Evolutionary conservation across 1,140 invertebrate species (phyloP).

Genomic region (Coelopa frigida): DNA sequence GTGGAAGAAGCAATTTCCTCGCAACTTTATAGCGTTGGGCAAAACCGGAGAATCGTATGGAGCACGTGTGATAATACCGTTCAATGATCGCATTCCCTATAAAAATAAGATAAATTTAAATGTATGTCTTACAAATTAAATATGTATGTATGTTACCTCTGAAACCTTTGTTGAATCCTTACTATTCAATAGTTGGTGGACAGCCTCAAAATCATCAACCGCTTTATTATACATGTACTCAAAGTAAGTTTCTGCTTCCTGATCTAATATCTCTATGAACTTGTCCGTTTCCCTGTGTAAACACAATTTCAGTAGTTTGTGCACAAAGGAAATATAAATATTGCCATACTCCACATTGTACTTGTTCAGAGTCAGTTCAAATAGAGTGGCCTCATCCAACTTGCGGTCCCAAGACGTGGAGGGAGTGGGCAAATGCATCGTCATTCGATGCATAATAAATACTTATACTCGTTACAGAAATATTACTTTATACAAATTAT

Average conservation of each 20-base stretch:
- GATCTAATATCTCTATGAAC: constrained; percentile 5
- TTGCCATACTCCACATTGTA: constrained; percentile 7
- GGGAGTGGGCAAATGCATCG: not conserved
- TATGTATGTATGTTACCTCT: too few species aligned
- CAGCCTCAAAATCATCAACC: not conserved
- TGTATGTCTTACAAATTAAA: too few species aligned
- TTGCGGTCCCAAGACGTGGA: constrained; percentile 3
- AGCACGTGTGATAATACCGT: constrained; percentile 6
- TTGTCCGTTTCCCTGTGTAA: constrained; percentile 7
- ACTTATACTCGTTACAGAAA: too few species aligned
- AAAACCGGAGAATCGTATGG: not conserved
- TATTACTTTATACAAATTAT: too few species aligned
- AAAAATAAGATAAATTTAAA: not conserved
- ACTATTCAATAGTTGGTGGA: not conserved
- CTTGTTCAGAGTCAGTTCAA: constrained; percentile 7
- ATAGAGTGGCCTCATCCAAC: not conserved
- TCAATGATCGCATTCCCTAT: not conserved
- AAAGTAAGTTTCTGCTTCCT: not conserved
- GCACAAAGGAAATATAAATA: not conserved
- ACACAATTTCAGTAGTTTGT: too few species aligned
- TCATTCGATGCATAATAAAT: constrained; percentile 11
- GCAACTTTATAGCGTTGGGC: not conserved
- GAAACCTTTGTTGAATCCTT: not conserved
- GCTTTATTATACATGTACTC: not conserved
- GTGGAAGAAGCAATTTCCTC: constrained; percentile 2